Base-by-base conservation (phyloP, 2,888 invertebrate species). In the Callimorpha dominula region DNA sequence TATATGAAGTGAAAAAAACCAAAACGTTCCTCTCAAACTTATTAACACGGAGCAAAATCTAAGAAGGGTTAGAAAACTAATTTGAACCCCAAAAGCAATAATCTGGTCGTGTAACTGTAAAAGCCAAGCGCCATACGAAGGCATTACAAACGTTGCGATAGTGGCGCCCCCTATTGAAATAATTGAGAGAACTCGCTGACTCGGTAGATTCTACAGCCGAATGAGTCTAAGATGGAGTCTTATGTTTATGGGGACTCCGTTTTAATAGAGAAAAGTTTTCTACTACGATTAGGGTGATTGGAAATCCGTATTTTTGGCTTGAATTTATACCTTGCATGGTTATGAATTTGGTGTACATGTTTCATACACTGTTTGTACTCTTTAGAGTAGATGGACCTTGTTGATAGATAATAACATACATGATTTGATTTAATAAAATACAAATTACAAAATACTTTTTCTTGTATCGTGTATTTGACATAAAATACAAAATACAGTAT, bases 171-270 rank as follows among this genome's bases (percentile, higher is more conserved):
- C 84, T 63, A 68, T 77, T 65, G 79, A 74, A 77, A 82, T 84
- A 84, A 82, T 82, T 80, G 78, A 82, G 76, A 78, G 50, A 70
- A 70, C 68, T 75, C 70, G 82, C 77, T 62, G 49, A 73, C 75
- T 81, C 78, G 49, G 63, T 77, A 60, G 72, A 77, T 77, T 69
- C 74, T 67, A 43, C 31, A 52, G 31, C 57, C 17, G 17, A 62
- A 71, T 68, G 75, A 71, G 71, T 54, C 50, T 40, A 69, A 65
- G 63, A 31, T 52, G 52, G 42, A n/a, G 49, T 69, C 69, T 50
- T n/a, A 65, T 54, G 62, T 71, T 74, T 71, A 65, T 71, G 54
- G 62, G 46, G 54, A 43, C 43, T 69, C 66, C 40, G 71, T 63
- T 72, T 69, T 71, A 68, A 71, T 74, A 52, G 60, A n/a, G 65